Evolutionary conservation across 2,113 vertebrate genomes (phyloP), one percentile per base, ranked within the genome.

Genomic region (Pelvicachromis taeniatus): DNA sequence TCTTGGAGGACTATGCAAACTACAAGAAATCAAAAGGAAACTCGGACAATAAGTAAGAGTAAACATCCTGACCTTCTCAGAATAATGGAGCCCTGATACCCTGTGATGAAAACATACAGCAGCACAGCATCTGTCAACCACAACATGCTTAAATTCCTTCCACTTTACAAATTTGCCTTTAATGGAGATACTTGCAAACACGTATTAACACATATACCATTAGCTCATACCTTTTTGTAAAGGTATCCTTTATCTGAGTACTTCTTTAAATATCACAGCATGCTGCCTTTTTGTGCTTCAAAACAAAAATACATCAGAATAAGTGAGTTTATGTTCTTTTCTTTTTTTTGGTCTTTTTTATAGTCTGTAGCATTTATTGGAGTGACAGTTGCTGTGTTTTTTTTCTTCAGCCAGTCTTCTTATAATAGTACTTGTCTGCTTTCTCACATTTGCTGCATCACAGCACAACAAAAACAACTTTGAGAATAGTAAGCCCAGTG

Each of bases 21-120:
- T 99, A 99, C 63, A 99, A 99, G 95, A 99, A 99, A 79, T 99
- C 98, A 2, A 96, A 98, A 93, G 98, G 98, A 93, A 99, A 98
- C 93, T 99, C 97, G 1, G 98, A 99, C 92, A 99, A 99, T 93
- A 99, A 99, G 98, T 99, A 96, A 96, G 92, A 38, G 85, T 14
- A 33, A 40, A 11, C 5, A 17, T 12, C 11, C 3, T 23, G 10
- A 7, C 3, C 29, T 40, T 53, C 2, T 53, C 50, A 31, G 38
- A 38, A 52, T 77, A 2, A 31, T 42, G 53, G 55, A 16, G 17
- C 7, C 1, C 19, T 4, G 2, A 14, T 58, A 7, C 73, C 5
- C 13, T 84, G n/a, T 82, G 26, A 61, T 58, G 10, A 42, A 17
- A 38, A 17, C 33, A 50, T 83, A 33, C 12, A 42, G 59, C 42